Percentiles rank a stretch among this genome's conserved stretches.
These are phyloP conservation scores for Drosophila mimica DNA, from an alignment of 2,888 invertebrate species.

Conservation along the genomic window DNA sequence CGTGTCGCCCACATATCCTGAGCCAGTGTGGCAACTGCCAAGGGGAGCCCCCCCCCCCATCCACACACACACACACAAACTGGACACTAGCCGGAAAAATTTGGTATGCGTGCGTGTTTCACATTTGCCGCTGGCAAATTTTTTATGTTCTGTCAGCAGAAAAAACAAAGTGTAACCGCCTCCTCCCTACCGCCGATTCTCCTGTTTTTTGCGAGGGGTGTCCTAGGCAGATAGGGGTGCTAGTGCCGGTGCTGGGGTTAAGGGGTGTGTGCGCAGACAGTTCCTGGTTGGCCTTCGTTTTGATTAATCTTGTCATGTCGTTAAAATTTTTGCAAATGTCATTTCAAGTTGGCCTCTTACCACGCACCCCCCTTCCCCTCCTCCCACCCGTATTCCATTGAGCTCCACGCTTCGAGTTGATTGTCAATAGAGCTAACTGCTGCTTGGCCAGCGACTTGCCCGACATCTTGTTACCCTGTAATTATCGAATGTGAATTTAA, in stretches of 20 bases:
- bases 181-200: rapidly evolving
- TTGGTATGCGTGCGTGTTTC: conserved; percentile 73
- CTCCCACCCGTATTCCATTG: neutral
- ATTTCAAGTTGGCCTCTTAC: conserved; percentile 69
- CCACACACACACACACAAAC: neutral
- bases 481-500: too few relatives aligned
- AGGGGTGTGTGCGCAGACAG: conserved; percentile 34
- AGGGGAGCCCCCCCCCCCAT: neutral
- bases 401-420: conserved; percentile 5
- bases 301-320: conserved; percentile 79
- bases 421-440: conserved; percentile 35
- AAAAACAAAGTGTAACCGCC: conserved; percentile 46
- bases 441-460: neutral
- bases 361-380: neutral
- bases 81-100: conserved; percentile 45
- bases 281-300: conserved; percentile 62
- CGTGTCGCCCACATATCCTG: conserved; percentile 54
- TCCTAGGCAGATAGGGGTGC: too few relatives aligned
- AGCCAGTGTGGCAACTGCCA: too few relatives aligned
- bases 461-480: conserved; percentile 12
- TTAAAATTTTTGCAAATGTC: conserved; percentile 80
- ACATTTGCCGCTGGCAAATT: conserved; percentile 54
- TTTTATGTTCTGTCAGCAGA: conserved; percentile 74
- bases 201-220: neutral
- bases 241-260: neutral